A percentile compares a stretch with the other conserved stretches of the same genome.
Conservation (phyloP, 2,113 vertebrate genomes). For the Oxyruncus cristatus region DNA sequence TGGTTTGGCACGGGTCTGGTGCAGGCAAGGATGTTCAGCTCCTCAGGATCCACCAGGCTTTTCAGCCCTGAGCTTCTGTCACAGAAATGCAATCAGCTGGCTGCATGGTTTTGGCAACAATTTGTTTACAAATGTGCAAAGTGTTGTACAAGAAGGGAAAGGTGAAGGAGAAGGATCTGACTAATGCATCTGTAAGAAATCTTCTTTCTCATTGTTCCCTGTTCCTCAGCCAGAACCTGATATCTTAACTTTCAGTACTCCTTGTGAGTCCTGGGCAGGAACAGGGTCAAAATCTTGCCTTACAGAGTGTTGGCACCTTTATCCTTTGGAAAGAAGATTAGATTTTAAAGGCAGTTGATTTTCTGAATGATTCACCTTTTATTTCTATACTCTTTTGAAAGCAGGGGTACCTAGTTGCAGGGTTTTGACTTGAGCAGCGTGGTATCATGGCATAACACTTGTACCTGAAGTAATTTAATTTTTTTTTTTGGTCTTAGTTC, state of each 20-base stretch:
- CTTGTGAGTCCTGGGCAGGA: background rate
- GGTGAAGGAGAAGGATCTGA: accelerated
- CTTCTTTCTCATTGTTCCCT: background rate
- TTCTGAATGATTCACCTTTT: background rate
- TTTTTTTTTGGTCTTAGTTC: background rate
- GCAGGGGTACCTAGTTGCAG: accelerated
- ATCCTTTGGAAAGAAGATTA: background rate
- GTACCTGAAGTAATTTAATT: background rate
- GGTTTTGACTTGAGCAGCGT: background rate
- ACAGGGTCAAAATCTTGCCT: background rate
- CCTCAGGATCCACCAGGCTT: background rate
- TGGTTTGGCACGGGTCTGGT: background rate
- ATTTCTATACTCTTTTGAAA: background rate
- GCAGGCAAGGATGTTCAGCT: background rate
- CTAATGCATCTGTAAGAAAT: background rate
- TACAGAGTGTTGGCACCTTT: background rate
- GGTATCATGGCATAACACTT: background rate
- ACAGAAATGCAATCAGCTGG: background rate
- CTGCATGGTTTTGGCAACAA: background rate
- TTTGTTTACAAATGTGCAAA: background rate
- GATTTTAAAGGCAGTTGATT: background rate
- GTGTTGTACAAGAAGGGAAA: background rate
- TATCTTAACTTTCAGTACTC: background rate
- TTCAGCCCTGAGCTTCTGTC: background rate
- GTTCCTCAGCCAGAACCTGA: accelerated